Evolutionary conservation across 2,888 invertebrate species (phyloP), one percentile per base, ranked within the genome.

Genomic region (Polyommatus iphigenia): DNA sequence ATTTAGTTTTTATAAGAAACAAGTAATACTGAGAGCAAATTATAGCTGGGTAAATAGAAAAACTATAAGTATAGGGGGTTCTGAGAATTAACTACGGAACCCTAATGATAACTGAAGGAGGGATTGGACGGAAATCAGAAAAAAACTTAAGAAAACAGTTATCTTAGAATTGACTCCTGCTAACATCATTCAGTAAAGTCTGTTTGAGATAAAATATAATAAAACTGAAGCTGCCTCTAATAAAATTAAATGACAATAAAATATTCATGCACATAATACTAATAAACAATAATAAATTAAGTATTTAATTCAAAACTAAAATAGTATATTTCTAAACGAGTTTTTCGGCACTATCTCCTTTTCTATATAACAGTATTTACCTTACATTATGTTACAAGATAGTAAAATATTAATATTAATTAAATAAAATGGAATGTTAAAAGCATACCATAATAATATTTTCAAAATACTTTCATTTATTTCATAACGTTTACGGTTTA

Each of bases 391-490:
- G 10, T 46, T 54, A 54, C 54, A 54, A 54, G 4, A 59, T 59
- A 20, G 3, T n/a, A 59, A 20, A 59, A 59, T 24, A 54, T 77
- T 71, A 76, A 54, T n/a, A n/a, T 71, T 71, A 76, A 36, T n/a
- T 71, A 71, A 77, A 71, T 59, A 72, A 72, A 54, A 77, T 77
- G 77, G 77, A 77, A 77, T 77, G 77, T 77, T 77, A 77, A 20
- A 72, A 72, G 18, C 57, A 72, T 72, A 72, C 10, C 54, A 71
- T 71, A 24, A 29, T 18, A 32, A 73, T 77, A 73, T 72, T 77
- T 57, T 57, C 41, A 72, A 73, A 77, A 77, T 77, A 77, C 59
- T 77, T 77, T 59, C 54, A 71, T 71, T 77, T 57, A 13, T 57
- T 72, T 41, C 24, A 24, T 72, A 75, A 75, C 20, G 5, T 72